Conservation (phyloP, 2,888 invertebrate species). For the Dioctria rufipes region DNA sequence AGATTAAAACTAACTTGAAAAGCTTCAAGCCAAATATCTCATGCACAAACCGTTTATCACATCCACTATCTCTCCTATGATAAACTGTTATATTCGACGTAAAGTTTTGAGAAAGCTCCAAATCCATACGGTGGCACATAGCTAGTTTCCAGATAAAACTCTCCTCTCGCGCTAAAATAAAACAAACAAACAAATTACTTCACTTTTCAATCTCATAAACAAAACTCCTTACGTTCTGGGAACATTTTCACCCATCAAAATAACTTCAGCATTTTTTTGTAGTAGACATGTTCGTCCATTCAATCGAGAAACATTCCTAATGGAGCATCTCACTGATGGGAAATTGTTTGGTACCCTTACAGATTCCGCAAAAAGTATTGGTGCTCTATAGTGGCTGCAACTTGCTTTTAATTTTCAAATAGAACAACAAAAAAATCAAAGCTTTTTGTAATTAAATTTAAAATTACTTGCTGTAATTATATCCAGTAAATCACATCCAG, state of each 20-base stretch:
- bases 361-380: conserved; percentile 68
- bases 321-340: conserved; percentile 65
- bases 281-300: conserved; percentile 50
- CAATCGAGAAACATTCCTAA: conserved; percentile 55
- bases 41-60: background rate
- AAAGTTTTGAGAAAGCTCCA: conserved; percentile 58
- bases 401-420: conserved; percentile 58
- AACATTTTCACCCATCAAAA: conserved; percentile 68
- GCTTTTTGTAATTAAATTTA: background rate
- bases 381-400: conserved; percentile 70
- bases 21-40: background rate
- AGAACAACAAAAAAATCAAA: background rate
- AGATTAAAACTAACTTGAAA: background rate
- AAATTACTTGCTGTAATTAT: conserved; percentile 65
- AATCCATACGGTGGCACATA: conserved; percentile 66
- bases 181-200: background rate
- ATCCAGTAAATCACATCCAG: conserved; percentile 66
- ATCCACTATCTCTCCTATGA: background rate
- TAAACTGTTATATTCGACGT: conserved; percentile 11
- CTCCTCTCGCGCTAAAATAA: conserved; percentile 64
- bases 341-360: conserved; percentile 66
- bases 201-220: background rate
- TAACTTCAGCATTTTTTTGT: conserved; percentile 55
- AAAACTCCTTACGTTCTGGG: conserved; percentile 63
- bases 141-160: conserved; percentile 67